Percentiles rank a stretch among this genome's conserved stretches.
Conservation (phyloP, 2,888 invertebrate genomes). For the Aphodius granarius region DNA sequence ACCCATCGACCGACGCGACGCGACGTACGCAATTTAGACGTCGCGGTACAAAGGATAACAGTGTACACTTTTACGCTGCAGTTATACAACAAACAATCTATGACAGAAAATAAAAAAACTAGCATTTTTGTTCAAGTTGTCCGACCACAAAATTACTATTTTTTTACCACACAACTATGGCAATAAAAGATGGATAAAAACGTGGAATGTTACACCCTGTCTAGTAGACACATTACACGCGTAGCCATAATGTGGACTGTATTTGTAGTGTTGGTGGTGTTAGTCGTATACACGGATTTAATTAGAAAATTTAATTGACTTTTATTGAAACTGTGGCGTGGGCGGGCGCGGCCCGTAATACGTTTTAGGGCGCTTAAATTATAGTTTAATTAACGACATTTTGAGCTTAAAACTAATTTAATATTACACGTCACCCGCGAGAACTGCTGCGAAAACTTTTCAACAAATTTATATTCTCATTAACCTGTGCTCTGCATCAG, state of each 20-base stretch:
- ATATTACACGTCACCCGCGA: slow-evolving; percentile 39
- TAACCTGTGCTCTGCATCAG: slow-evolving; percentile 8
- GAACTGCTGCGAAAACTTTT: slow-evolving; percentile 20
- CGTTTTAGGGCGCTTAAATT: slow-evolving; percentile 47
- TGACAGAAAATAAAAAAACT: neutral
- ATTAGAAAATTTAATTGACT: slow-evolving; percentile 54
- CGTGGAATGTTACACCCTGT: too few species aligned
- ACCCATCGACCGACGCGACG: too few species aligned
- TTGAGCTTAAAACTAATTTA: slow-evolving; percentile 46
- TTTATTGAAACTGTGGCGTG: slow-evolving; percentile 51
- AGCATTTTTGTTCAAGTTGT: neutral
- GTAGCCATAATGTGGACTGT: slow-evolving; percentile 22
- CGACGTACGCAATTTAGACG: neutral
- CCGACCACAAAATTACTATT: too few species aligned
- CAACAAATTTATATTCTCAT: slow-evolving; percentile 26
- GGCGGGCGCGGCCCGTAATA: slow-evolving; percentile 46
- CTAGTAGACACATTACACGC: slow-evolving; percentile 35
- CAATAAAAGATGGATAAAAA: too few species aligned
- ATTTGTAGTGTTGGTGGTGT: neutral
- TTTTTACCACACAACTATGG: too few species aligned
- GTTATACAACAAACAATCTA: neutral
- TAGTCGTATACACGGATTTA: slow-evolving; percentile 47
- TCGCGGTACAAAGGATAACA: neutral
- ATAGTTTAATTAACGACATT: slow-evolving; percentile 49
- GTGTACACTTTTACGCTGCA: neutral